Base-by-base conservation (phyloP, 2,113 vertebrate genomes). In the Budorcas taxicolor region DNA sequence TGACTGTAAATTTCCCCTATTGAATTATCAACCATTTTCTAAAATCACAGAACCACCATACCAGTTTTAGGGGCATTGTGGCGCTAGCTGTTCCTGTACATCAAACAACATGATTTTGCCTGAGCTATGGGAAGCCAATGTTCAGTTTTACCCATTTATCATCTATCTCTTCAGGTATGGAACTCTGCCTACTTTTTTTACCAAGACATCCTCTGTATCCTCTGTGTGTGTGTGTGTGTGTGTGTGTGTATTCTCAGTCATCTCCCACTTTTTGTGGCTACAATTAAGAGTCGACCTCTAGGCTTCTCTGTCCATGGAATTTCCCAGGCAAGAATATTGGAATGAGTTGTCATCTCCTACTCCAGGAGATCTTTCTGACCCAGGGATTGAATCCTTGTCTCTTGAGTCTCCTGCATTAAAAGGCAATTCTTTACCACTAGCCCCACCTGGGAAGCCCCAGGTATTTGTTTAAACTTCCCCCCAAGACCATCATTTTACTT, bases 1-100 rank as follows among this genome's bases (percentile, higher is more conserved):
- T 21, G n/a, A 74, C 19, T 74, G 10, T 52, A 58, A 82, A 74
- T 87, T 83, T 57, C n/a, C 36, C 33, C 8, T 91, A 7, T 71
- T 88, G 36, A 85, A 74, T 62, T 80, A 91, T 27, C 5, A 78
- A 71, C 58, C 50, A 85, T 81, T 88, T 36, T 91, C 19, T 33
- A 8, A 40, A 85, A 85, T 15, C 55, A 80, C n/a, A 84, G 27
- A 88, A 40, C 45, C 67, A 50, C 45, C 6, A 31, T 25, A 62
- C 27, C 25, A 60, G 19, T 45, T 95, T 80, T 45, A 60, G 55
- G 23, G 58, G 16, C 83, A 53, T 9, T 74, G 67, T 0, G 19
- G 29, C 19, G 40, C 21, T 19, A 14, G 47, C 10, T 83, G 4
- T 62, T 87, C 13, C 80, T 55, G 4, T 55, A 25, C 15, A 50